phyloP scores from a whole-genome alignment of 2,797 vertebrate species.

The Poeciliopsis paucimaculata region DNA sequence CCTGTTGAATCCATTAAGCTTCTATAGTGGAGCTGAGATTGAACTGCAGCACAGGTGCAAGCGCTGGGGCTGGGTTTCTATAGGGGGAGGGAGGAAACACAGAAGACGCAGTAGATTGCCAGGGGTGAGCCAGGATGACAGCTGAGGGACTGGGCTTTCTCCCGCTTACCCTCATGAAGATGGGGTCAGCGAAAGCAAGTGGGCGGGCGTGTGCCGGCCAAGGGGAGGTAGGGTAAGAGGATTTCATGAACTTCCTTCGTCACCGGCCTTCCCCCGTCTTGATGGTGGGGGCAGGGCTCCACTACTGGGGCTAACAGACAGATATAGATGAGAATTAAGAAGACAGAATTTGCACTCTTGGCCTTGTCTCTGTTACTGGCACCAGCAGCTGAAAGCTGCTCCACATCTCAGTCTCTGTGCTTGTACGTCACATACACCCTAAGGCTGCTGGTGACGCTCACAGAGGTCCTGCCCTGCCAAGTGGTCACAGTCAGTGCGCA shows the following conservation, averaged over 20 bases:
- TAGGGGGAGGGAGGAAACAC: slow-evolving; percentile 46
- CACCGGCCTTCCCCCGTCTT: slow-evolving; percentile 53
- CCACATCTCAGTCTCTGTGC: slow-evolving; percentile 39
- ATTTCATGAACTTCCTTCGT: slow-evolving; percentile 69
- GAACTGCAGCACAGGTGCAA: slow-evolving; percentile 75
- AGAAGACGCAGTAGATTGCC: slow-evolving; percentile 66
- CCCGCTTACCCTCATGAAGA: slow-evolving; percentile 56
- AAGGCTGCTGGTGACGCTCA: slow-evolving; percentile 15
- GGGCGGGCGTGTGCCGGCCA: slow-evolving; percentile 6
- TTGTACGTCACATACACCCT: slow-evolving; percentile 63
- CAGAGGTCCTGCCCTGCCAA: slow-evolving; percentile 49
- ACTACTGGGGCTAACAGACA: slow-evolving; percentile 64
- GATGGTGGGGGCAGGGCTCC: slow-evolving; percentile 53
- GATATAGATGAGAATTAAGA: slow-evolving; percentile 80
- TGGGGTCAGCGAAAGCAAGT: slow-evolving; percentile 72
- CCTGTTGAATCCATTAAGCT: slow-evolving; percentile 63
- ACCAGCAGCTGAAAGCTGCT: slow-evolving; percentile 75
- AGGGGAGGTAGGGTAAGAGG: slow-evolving; percentile 33
- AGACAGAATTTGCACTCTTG: slow-evolving; percentile 68
- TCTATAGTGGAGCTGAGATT: slow-evolving; percentile 58
- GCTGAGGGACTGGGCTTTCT: slow-evolving; percentile 78
- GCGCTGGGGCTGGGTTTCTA: slow-evolving; percentile 53
- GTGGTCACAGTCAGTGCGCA: slow-evolving; percentile 12
- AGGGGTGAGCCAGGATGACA: slow-evolving; percentile 76
- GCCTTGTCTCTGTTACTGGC: slow-evolving; percentile 74